Conservation (phyloP, 1,140 invertebrate species). For the Cydia splendana region DNA sequence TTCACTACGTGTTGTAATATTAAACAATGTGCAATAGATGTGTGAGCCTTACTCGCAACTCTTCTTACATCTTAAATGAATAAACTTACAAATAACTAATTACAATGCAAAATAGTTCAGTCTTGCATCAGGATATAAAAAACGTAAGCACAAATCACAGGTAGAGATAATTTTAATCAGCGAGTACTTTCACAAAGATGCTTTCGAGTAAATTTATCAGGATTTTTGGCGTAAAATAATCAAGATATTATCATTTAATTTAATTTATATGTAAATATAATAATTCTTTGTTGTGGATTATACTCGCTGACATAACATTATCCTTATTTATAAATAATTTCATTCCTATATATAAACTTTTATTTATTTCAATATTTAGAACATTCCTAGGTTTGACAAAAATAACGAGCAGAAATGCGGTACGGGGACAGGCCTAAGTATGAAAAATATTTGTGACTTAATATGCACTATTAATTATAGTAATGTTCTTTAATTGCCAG, state of each 20-base stretch:
- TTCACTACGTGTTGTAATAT: background rate
- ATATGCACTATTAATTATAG: too few relatives aligned
- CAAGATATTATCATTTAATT: too few relatives aligned
- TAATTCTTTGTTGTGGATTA: background rate
- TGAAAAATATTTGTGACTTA: too few relatives aligned
- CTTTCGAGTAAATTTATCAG: too few relatives aligned
- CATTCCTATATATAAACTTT: background rate
- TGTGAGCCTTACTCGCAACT: background rate
- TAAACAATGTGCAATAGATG: background rate
- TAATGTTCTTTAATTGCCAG: too few relatives aligned
- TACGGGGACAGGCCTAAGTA: background rate
- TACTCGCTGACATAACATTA: background rate
- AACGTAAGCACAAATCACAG: conserved; percentile 10
- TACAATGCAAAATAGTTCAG: conserved; percentile 11
- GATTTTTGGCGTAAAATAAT: too few relatives aligned
- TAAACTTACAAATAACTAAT: background rate
- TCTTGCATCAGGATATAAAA: background rate
- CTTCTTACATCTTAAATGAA: background rate
- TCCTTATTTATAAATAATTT: background rate
- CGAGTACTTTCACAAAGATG: background rate
- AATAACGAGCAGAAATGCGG: background rate
- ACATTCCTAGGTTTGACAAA: background rate
- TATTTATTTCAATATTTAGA: background rate
- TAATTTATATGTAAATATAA: too few relatives aligned
- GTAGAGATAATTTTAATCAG: background rate